Conservation (phyloP, 2,797 vertebrate genomes). For the Gallinago stenura region DNA sequence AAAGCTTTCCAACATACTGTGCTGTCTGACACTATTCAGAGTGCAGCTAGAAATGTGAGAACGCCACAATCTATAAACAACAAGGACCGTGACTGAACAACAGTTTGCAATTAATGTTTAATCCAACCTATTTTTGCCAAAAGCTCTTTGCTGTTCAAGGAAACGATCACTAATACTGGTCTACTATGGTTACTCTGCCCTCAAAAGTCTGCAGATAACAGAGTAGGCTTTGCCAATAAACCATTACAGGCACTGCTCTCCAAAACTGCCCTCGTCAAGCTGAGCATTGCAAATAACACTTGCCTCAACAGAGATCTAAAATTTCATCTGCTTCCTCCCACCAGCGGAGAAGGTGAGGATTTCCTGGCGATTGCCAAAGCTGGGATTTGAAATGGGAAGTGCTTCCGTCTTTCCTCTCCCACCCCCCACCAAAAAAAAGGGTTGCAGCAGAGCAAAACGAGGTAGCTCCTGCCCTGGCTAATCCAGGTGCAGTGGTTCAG, state of each 20-base stretch:
- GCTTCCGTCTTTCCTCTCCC: not conserved
- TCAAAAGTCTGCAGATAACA: not conserved
- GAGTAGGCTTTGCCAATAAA: conserved; percentile 20
- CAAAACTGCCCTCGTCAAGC: not conserved
- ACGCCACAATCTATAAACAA: conserved; percentile 5
- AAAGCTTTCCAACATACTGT: conserved; percentile 46
- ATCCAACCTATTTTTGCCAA: conserved; percentile 41
- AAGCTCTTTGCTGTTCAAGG: not conserved
- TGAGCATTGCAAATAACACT: not conserved
- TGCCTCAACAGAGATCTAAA: conserved; percentile 18
- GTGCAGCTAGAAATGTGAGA: conserved; percentile 35
- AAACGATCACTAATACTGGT: not conserved
- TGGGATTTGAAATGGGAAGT: not conserved
- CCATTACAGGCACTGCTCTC: not conserved
- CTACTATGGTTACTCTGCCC: not conserved
- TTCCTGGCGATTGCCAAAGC: not conserved
- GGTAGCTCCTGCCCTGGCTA: not conserved
- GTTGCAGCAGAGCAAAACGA: not conserved
- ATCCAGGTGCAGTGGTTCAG: too few species aligned
- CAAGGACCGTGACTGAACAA: not conserved
- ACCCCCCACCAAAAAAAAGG: too few species aligned
- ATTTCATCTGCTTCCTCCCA: conserved; percentile 26
- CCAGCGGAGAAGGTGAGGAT: not conserved
- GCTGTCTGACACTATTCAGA: conserved; percentile 35
- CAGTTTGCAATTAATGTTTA: conserved; percentile 48